Conservation (phyloP, 2,888 invertebrate species). For the Andrena marginata region DNA sequence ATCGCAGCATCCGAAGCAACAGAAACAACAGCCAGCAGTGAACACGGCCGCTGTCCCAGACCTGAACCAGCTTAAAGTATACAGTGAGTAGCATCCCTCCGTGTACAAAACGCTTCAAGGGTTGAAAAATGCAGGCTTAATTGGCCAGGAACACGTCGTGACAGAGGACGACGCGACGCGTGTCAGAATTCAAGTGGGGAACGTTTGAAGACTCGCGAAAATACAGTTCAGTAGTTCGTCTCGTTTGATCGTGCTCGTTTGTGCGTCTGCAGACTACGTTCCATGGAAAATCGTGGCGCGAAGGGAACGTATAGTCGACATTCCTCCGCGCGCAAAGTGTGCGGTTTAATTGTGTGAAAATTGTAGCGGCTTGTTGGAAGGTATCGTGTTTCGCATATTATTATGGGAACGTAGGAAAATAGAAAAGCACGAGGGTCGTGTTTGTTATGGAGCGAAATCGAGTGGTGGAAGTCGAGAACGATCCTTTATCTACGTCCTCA, state of each 20-base stretch:
- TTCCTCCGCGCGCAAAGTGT: neutral
- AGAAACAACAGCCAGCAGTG: conserved; percentile 78
- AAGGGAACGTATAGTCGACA: conserved; percentile 9
- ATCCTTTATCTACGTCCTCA: conserved; percentile 4
- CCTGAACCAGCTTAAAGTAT: conserved; percentile 88
- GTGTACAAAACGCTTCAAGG: neutral
- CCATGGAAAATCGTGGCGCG: neutral
- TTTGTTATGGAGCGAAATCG: conserved; percentile 8
- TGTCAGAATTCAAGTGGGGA: neutral
- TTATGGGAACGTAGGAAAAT: neutral
- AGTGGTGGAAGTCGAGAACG: neutral
- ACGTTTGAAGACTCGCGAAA: conserved; percentile 10
- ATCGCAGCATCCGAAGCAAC: conserved; percentile 81
- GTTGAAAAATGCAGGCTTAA: neutral
- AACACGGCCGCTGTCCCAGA: conserved; percentile 84
- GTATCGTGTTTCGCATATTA: neutral
- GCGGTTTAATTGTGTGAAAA: conserved; percentile 21
- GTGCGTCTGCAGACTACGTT: neutral
- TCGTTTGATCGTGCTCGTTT: neutral
- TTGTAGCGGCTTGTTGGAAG: neutral
- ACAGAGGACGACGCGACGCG: neutral
- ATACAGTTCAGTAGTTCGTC: neutral
- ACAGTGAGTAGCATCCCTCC: conserved; percentile 87
- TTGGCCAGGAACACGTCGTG: conserved; percentile 5
- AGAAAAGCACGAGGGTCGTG: neutral